phyloP scores from a whole-genome alignment of 2,113 vertebrate species.

The Elgaria multicarinata region DNA sequence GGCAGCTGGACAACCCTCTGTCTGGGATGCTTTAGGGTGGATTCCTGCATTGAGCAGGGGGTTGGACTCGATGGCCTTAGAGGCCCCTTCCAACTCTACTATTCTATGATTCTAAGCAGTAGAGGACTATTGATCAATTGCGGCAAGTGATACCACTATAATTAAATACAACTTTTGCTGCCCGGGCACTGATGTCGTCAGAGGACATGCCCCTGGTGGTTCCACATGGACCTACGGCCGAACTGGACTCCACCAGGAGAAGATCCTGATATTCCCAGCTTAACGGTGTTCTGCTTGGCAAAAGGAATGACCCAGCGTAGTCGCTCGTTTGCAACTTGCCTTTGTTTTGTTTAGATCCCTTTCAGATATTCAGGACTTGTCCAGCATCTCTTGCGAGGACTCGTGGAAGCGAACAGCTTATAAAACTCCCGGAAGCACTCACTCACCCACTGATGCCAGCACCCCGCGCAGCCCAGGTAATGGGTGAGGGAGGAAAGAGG shows the following conservation, averaged over 20 bases:
- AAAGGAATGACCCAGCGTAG: neutral
- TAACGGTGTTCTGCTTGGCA: neutral
- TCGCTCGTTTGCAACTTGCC: too few relatives aligned
- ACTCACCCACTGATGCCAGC: conserved; percentile 69
- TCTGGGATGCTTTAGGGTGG: too few relatives aligned
- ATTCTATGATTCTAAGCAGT: too few relatives aligned
- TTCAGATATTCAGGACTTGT: conserved; percentile 80
- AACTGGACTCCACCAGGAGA: too few relatives aligned
- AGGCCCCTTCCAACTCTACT: too few relatives aligned
- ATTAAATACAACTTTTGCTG: neutral
- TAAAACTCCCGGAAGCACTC: conserved; percentile 56
- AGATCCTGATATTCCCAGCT: neutral
- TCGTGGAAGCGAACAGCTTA: conserved; percentile 33
- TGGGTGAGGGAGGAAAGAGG: neutral
- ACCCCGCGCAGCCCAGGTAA: conserved; percentile 78
- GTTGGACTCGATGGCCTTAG: too few relatives aligned
- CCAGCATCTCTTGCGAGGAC: conserved; percentile 71
- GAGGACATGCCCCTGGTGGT: too few relatives aligned
- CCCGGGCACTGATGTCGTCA: too few relatives aligned
- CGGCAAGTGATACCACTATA: neutral
- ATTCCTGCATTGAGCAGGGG: too few relatives aligned
- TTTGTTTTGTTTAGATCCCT: conserved; percentile 65
- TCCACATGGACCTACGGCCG: too few relatives aligned
- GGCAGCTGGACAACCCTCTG: too few relatives aligned
- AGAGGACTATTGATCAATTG: neutral